Evolutionary conservation across 1,140 invertebrate species (phyloP), one percentile per base, ranked within the genome.

Genomic region (Harpegnathos saltator): DNA sequence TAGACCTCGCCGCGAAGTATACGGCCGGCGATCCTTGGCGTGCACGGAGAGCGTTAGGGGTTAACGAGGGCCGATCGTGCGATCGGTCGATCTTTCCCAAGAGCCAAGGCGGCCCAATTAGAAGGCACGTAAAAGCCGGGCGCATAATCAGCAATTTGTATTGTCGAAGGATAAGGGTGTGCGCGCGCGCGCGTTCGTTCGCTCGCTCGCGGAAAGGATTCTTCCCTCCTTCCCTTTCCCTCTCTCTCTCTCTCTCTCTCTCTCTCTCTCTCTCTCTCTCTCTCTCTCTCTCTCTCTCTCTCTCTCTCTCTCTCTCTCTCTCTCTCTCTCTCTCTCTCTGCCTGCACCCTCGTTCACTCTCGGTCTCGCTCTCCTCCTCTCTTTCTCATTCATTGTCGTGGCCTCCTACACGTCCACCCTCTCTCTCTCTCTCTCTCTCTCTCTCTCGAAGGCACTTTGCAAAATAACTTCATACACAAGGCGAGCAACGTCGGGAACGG

Each of bases 111-210:
- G 91, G 89, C 87, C 91, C 90, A 92, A 92, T 92, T 92, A 92
- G 90, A 91, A 92, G 91, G 89, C 85, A 90, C 88, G 87, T 89
- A 90, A 89, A 89, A 86, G 90, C 89, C 80, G 89, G 86, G 90
- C 90, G 91, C 90, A 91, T 91, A 91, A 92, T 91, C 90, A 90
- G 90, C 86, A 92, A 92, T 92, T 91, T 92, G 91, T 91, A 91
- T 91, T 91, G 91, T 90, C 84, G 87, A 86, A 86, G 89, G 80
- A 87, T 86, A 88, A 87, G 77, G 75, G 29, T 50, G 75, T 52
- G 24, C 71, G 72, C 33, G 58, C 58, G 56, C 54, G 33, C 17
- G 5, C 44, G 9, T 44, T 22, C 33, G 33, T 9, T 33, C 29
- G n/a, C 69, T 62, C 66, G 22, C 59, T 80, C 24, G 38, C 62